Evolutionary conservation across 2,888 invertebrate genomes (phyloP).

Genomic region (Girardia tigrina): DNA sequence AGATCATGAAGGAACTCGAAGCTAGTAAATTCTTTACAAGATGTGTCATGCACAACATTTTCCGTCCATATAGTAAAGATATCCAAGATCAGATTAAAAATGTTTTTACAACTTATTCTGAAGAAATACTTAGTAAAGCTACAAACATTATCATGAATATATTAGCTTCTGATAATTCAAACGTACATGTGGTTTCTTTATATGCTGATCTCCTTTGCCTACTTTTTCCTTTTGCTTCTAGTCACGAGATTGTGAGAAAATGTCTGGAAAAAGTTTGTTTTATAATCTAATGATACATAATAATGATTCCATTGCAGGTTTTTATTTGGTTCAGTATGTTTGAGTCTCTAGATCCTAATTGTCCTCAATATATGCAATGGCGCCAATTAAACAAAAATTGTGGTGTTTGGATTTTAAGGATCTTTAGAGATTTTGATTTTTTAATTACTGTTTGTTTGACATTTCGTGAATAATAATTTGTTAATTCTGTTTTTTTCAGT

Average conservation of each 20-base stretch:
- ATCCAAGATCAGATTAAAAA: not conserved
- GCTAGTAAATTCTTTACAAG: not conserved
- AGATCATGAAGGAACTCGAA: not conserved
- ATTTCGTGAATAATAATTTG: too few species aligned
- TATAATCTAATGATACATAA: too few species aligned
- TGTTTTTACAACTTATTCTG: not conserved
- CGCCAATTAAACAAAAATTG: not conserved
- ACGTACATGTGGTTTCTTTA: not conserved
- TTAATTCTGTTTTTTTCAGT: too few species aligned
- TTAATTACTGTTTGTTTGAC: too few species aligned
- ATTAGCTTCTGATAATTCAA: not conserved
- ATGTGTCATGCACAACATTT: not conserved
- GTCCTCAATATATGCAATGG: not conserved
- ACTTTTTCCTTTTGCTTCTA: not conserved
- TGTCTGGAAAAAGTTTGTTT: not conserved
- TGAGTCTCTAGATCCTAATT: not conserved
- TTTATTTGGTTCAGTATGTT: not conserved
- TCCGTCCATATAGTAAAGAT: slow-evolving; percentile 8
- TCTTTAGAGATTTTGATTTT: slow-evolving; percentile 2
- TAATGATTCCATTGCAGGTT: too few species aligned
- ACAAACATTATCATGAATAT: not conserved
- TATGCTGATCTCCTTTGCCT: not conserved
- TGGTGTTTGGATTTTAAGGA: not conserved
- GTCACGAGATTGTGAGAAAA: not conserved
- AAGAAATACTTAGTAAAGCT: not conserved